Percentiles rank a stretch among this genome's conserved stretches.
phyloP scores from a whole-genome alignment of 2,888 invertebrate genomes.

The Scotopteryx bipunctaria region DNA sequence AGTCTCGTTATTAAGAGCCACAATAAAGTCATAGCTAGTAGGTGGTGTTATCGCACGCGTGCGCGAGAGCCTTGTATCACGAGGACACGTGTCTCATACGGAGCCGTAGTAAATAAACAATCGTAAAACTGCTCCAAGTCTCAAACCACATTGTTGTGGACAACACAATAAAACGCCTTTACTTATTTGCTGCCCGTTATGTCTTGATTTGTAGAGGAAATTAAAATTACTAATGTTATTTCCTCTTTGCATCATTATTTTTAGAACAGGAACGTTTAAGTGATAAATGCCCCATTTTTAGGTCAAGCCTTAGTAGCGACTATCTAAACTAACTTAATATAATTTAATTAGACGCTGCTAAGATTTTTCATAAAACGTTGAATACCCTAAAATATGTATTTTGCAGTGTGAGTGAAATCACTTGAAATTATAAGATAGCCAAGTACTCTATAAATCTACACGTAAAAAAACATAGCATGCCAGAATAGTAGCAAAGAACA shows the following conservation, averaged over 20 bases:
- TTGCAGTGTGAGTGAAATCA: no score
- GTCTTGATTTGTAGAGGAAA: constrained; percentile 23
- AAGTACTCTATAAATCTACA: no score
- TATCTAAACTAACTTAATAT: no score
- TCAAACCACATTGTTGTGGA: constrained; percentile 21
- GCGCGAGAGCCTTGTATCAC: constrained; percentile 41
- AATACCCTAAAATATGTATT: no score
- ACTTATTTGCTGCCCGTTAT: constrained; percentile 3
- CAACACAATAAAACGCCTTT: constrained; percentile 10
- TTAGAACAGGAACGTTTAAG: neutral
- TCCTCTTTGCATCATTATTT: constrained; percentile 17
- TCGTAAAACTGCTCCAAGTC: constrained; percentile 44
- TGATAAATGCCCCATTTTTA: neutral
- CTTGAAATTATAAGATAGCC: no score
- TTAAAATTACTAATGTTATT: constrained; percentile 21
- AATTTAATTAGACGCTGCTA: no score
- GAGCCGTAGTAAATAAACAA: constrained; percentile 58
- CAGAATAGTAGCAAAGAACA: neutral
- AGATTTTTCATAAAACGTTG: no score
- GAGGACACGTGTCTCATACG: constrained; percentile 54
- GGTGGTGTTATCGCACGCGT: constrained; percentile 49
- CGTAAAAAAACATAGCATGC: no score
- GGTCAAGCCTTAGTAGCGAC: no score
- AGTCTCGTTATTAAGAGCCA: constrained; percentile 33
- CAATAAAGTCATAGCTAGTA: constrained; percentile 32